Evolutionary conservation across 2,113 vertebrate species (phyloP), one percentile per base, ranked within the genome.

Genomic region (Nerophis ophidion): DNA sequence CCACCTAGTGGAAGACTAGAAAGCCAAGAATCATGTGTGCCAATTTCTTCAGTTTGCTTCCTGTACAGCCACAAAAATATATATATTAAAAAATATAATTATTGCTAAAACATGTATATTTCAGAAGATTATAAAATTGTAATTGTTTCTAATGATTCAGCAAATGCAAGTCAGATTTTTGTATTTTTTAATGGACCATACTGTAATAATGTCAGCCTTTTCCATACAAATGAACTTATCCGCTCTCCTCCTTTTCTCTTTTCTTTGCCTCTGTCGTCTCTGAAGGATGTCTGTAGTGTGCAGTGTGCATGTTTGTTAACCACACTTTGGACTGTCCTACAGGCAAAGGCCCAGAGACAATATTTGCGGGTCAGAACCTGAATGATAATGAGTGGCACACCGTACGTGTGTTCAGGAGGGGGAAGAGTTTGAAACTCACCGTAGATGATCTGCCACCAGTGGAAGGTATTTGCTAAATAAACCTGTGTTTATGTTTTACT

Each of bases 331-430:
- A 92, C 94, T 98, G 90, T 98, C 83, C 93, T 92, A 88, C 95
- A 99, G 97, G 96, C 91, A 99, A 99, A 91, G 97, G 97, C 85
- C 97, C 97, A 82, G 96, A 99, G 88, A 99, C 93, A 66, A 93
- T 99, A 87, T 97, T 96, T 92, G 94, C 94, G 53, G 97, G 96
- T 91, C 95, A 98, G 92, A 98, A 96, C 92, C 92, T 99, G 91
- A 99, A 98, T 89, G 96, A 99, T 92, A 98, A 99, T 74, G 96
- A 98, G 76, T 99, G 97, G 97, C 97, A 99, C 91, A 98, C 97
- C 15, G 94, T 99, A 17, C 95, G 95, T 77, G 97, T 99, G 87
- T 93, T 93, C 84, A 94, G 97, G 61, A 92, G 97, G 87, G 97
- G 97, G 82, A 97, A 96, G 89, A 93, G 89, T 86, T 91, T 99